Percentiles rank a stretch among this genome's conserved stretches.
Evolutionary conservation across 2,888 invertebrate genomes (phyloP).

Genomic region (Diogma glabrata): DNA sequence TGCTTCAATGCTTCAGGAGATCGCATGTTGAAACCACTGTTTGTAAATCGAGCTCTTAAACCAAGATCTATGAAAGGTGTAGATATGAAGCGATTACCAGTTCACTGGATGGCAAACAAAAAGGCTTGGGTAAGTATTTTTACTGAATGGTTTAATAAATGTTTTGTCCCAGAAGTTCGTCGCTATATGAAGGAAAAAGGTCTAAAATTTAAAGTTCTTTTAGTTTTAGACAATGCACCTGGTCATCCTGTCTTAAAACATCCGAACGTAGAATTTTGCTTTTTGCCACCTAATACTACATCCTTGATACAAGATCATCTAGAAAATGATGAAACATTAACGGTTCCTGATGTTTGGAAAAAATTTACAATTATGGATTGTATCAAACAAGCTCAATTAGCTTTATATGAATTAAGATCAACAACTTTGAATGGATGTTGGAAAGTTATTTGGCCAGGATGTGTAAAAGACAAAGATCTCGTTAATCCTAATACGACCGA

Average conservation of each 20-base stretch:
- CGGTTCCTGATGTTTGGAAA: slow-evolving; percentile 3
- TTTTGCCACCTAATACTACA: not conserved
- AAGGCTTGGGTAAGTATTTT: not conserved
- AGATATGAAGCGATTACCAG: not conserved
- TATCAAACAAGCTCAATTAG: not conserved
- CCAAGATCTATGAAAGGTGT: not conserved
- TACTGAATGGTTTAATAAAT: not conserved
- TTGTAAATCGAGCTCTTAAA: not conserved
- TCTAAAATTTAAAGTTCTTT: not conserved
- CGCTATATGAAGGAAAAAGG: not conserved
- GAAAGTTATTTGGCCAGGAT: not conserved
- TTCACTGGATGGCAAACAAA: not conserved
- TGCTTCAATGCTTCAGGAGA: slow-evolving; percentile 14
- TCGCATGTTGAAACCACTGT: not conserved
- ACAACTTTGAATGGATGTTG: not conserved
- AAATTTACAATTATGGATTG: not conserved
- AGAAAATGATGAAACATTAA: not conserved
- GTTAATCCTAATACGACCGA: slow-evolving; percentile 6
- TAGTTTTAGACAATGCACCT: not conserved
- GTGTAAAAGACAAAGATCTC: slow-evolving; percentile 2
- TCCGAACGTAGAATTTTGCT: not conserved
- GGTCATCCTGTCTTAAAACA: no score
- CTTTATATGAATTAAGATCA: not conserved
- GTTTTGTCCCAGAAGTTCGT: not conserved
- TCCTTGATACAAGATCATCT: not conserved